Evolutionary conservation across 2,888 invertebrate species (phyloP), one percentile per base, ranked within the genome.

Genomic region (Tetragnatha montana): DNA sequence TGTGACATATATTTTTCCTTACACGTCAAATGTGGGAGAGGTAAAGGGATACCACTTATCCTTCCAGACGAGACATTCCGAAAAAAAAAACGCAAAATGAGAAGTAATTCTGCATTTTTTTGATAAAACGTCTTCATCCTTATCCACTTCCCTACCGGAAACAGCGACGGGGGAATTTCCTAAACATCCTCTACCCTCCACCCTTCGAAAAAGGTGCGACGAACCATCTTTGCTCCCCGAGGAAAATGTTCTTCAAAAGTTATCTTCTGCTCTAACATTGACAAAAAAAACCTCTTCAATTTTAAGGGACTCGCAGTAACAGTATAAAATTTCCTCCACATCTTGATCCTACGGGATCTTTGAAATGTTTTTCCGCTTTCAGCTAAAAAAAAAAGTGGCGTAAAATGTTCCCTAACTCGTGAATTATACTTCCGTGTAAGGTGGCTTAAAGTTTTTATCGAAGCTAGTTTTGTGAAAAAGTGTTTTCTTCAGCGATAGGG

Each of bases 401-500:
- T 74, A 74, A 35, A 22, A 74, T 74, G 74, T 22, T 74, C 14
- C 35, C 35, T 74, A 74, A 74, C 21, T 35, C 14, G 74, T 35
- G 74, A 74, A 35, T 74, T 74, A 74, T 74, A 35, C 22, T 47
- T 17, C 22, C 4, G 8, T 74, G 35, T 17, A 74, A 74, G 22
- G 17, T 35, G 35, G 21, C 35, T 74, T 17, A 35, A 74, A 74
- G 74, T 74, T 74, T 35, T 22, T 22, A 74, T 74, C 35, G 17
- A 17, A 22, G 74, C 17, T 35, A 35, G 35, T 74, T 22, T 22
- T 35, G 60, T 1, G 60, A 60, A 17, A 17, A 35, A 10, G 60
- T 3, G 60, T 17, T 60, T 60, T 60, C 60, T 60, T 60, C 60
- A 17, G 35, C 35, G 35, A 4, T 35, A 35, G 2, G 35, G 4